Base-by-base conservation (phyloP, 2,113 vertebrate genomes). In the Sebastes fasciatus region DNA sequence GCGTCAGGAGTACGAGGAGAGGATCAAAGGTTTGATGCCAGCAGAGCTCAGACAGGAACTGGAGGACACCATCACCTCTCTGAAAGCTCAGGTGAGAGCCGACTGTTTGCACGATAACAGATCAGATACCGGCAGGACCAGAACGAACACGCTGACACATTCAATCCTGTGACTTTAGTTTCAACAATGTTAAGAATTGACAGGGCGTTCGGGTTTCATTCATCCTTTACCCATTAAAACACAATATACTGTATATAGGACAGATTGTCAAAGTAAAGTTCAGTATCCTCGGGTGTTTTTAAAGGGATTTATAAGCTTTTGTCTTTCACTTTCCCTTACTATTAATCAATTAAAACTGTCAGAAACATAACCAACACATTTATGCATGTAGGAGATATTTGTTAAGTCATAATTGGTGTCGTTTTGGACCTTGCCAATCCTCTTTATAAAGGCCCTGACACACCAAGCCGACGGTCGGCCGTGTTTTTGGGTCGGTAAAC, bases 31-130 rank as follows among this genome's bases (percentile, higher is more conserved):
- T 54, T 70, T 99, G 93, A 96, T 99, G 96, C 98, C 98, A 3
- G 95, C 94, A 1, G 96, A 96, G 78, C 82, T 97, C 71, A 94
- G 95, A 75, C 94, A 96, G 88, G 97, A 99, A 60, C 94, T 98
- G 58, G 98, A 99, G 94, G 97, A 98, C 91, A 99, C 96, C 81
- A 99, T 99, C 91, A 86, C 91, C 54, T 98, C 98, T 67, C 95
- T 99, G 52, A 98, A 97, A 94, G 96, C 97, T 83, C 98, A 99
- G 98, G 98, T 98, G 95, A 94, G 84, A 49, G 1, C 21, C 11
- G 42, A 21, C 21, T 34, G 42, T 10, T n/a, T 42, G 34, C 40
- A 49, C 80, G 21, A 14, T 16, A 26, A 16, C 61, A 13, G 12
- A 68, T 78, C 57, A 45, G 64, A 48, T 43, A 5, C 67, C 46